Conservation (phyloP, 2,888 invertebrate genomes). For the Cyaniris semiargus region DNA sequence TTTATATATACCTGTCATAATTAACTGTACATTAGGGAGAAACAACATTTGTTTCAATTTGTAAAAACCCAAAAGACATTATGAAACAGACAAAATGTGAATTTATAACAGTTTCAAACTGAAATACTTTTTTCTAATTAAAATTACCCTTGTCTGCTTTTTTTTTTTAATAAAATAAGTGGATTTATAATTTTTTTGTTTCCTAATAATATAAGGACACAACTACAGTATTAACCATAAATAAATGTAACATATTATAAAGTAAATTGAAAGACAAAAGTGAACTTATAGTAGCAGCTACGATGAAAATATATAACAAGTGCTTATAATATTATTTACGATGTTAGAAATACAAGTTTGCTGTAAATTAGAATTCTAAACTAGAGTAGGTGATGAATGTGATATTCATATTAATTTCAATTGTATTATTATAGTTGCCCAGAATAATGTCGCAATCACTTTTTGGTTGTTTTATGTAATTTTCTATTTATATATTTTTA, state of each 20-base stretch:
- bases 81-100: background rate
- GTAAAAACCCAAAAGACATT: background rate
- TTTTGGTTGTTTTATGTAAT: background rate
- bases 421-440: background rate
- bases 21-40: background rate
- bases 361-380: slow-evolving; percentile 5
- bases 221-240: slow-evolving; percentile 35
- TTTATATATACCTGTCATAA: background rate
- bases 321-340: slow-evolving; percentile 6
- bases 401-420: background rate
- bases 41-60: background rate
- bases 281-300: slow-evolving; percentile 68
- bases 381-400: slow-evolving; percentile 9
- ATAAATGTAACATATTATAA: slow-evolving; percentile 42
- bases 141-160: background rate
- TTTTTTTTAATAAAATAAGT: background rate
- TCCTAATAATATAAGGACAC: background rate
- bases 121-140: background rate
- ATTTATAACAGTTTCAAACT: background rate
- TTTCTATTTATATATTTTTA: background rate
- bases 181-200: background rate
- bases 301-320: slow-evolving; percentile 38
- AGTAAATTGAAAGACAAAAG: slow-evolving; percentile 73
- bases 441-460: background rate
- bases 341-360: background rate